These are phyloP conservation scores for Okapia johnstoni DNA, from an alignment of 2,113 vertebrate species.

Conservation along the genomic window DNA sequence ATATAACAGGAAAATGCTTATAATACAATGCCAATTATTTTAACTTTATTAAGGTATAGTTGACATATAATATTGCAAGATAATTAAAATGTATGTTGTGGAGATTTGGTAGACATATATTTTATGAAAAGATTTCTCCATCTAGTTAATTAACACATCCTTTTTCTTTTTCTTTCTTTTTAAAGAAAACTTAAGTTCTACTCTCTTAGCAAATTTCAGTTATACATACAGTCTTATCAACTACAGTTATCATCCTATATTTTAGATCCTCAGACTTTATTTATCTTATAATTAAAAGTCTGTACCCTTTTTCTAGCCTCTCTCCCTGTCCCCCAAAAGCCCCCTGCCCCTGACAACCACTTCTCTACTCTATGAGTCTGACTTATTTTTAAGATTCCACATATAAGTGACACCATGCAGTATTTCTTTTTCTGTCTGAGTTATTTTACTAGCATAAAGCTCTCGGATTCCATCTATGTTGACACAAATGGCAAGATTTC, in stretches of 20 bases:
- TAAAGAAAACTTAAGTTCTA: neutral
- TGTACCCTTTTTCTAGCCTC: neutral
- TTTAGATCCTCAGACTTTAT: neutral
- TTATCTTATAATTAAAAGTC: neutral
- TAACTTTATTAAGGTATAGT: neutral
- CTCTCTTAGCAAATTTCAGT: neutral
- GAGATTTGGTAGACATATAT: neutral
- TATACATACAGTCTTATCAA: neutral
- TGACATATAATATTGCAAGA: neutral
- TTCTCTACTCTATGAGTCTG: neutral
- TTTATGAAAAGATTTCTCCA: neutral
- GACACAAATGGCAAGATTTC: neutral
- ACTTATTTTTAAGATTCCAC: neutral
- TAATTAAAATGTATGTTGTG: neutral
- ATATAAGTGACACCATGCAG: neutral
- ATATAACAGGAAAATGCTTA: neutral
- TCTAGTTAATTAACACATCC: neutral
- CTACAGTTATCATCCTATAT: neutral
- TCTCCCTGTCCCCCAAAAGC: neutral
- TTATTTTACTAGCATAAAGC: neutral
- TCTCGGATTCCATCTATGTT: neutral
- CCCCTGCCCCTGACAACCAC: neutral
- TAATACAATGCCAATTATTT: neutral
- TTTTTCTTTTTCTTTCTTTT: neutral
- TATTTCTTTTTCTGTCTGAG: neutral